These are phyloP conservation scores for Calcarius ornatus DNA, from an alignment of 2,113 vertebrate genomes.

Conservation along the genomic window DNA sequence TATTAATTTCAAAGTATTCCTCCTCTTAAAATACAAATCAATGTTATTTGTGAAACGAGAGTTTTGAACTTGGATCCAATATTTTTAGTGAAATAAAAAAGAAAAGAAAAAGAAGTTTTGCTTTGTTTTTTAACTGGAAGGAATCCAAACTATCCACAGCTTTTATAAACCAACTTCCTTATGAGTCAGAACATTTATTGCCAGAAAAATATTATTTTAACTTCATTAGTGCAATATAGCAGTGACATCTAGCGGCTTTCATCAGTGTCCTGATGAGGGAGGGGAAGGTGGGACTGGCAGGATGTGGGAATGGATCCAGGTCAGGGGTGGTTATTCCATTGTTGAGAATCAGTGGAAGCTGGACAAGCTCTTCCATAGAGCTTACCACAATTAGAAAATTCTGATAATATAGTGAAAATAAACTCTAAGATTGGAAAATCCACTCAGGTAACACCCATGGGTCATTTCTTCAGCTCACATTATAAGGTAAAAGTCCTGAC, in stretches of 20 bases:
- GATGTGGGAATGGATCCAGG: neutral
- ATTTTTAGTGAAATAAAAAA: constrained; percentile 31
- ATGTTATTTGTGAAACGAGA: constrained; percentile 52
- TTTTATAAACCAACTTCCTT: constrained; percentile 65
- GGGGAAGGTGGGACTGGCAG: neutral
- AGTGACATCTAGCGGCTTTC: constrained; percentile 66
- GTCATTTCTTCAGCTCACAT: neutral
- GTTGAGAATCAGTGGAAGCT: neutral
- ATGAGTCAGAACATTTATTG: constrained; percentile 65
- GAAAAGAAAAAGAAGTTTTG: neutral
- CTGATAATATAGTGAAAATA: neutral
- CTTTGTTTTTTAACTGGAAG: constrained; percentile 60
- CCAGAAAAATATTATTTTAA: constrained; percentile 68
- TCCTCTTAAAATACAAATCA: constrained; percentile 47
- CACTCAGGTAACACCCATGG: neutral
- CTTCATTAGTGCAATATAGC: constrained; percentile 21
- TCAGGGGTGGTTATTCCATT: neutral
- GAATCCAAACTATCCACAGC: constrained; percentile 44
- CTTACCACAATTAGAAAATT: neutral
- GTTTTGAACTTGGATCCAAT: constrained; percentile 64
- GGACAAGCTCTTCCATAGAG: neutral
- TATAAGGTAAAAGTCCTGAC: neutral
- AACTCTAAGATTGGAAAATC: neutral
- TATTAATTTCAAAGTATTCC: constrained; percentile 59
- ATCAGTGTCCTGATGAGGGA: neutral